Base-by-base conservation (phyloP, 2,888 invertebrate species). In the Euzetes globulus region DNA sequence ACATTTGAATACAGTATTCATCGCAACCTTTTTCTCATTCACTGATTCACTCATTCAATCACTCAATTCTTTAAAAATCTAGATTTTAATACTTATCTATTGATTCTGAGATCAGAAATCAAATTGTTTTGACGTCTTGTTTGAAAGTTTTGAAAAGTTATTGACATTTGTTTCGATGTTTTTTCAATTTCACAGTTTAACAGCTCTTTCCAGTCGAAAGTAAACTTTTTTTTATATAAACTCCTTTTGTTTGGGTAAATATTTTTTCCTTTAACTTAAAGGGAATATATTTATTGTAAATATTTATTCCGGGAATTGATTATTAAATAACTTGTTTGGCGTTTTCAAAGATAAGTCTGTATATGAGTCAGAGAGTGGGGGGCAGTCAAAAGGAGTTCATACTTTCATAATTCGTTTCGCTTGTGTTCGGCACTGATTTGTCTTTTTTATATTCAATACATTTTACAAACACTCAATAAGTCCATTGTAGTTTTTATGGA, bases 301-400 rank as follows among this genome's bases (percentile, higher is more conserved):
- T 65, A 65, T 65, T 65, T 65, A 65, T 65, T 22, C 41, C 65
- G 65, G 22, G 41, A 65, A 65, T 65, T 33, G 13, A 65, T 65
- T 19, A 19, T 41, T 65, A 13, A 65, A 65, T 41, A 41, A 11
- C 13, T 41, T 9, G 65, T 33, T 65, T 65, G 15, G 15, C 29
- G 19, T 58, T 41, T 41, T 11, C 41, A 29, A 17, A 63, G 63
- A 63, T 63, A 22, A 63, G 33, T 63, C n/a, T 22, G 11, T 55
- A 25, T 55, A 55, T 25, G n/a, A 50, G 50, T 50, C 50, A 50
- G 11, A 2, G n/a, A n/a, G 50, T 19, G 50, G n/a, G 50, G 19
- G 50, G 17, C n/a, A 50, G 50, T 50, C 50, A 50, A 19, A 50
- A 41, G 41, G 41, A 41, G 41, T 41, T 41, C 41, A 41, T 41